These are phyloP conservation scores for Enteromius paludinosus DNA, from an alignment of 2,797 vertebrate species.

Conservation along the genomic window DNA sequence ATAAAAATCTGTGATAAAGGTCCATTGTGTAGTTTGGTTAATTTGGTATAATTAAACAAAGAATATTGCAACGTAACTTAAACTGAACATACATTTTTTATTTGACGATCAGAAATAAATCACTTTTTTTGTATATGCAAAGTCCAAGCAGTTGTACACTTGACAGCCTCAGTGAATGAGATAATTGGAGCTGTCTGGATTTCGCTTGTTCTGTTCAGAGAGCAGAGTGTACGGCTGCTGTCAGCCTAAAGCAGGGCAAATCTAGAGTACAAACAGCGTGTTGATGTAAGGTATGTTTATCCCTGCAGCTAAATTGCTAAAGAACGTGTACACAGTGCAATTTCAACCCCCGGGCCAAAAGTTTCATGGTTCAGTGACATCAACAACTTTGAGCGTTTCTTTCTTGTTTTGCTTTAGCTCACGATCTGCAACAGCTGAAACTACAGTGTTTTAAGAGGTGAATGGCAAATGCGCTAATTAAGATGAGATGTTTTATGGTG, in stretches of 20 bases:
- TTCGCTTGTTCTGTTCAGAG: conserved; percentile 67
- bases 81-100: background rate
- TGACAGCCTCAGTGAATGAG: conserved; percentile 44
- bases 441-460: conserved; percentile 34
- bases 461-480: conserved; percentile 10
- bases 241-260: conserved; percentile 78
- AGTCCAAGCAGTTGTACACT: conserved; percentile 58
- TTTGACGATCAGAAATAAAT: conserved; percentile 33
- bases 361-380: conserved; percentile 85
- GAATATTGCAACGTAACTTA: background rate
- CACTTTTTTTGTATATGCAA: conserved; percentile 38
- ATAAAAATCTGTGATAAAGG: background rate
- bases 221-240: conserved; percentile 66
- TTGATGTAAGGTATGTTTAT: conserved; percentile 88
- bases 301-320: conserved; percentile 82
- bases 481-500: conserved; percentile 1
- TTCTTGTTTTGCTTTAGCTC: conserved; percentile 40
- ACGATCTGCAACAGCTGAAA: conserved; percentile 55
- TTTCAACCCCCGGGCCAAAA: conserved; percentile 81
- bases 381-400: conserved; percentile 74
- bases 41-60: background rate
- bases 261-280: conserved; percentile 78
- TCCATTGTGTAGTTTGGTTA: background rate
- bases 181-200: conserved; percentile 72
- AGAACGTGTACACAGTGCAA: conserved; percentile 82